phyloP scores from a whole-genome alignment of 2,888 invertebrate species.

The Tubulanus polymorphus region DNA sequence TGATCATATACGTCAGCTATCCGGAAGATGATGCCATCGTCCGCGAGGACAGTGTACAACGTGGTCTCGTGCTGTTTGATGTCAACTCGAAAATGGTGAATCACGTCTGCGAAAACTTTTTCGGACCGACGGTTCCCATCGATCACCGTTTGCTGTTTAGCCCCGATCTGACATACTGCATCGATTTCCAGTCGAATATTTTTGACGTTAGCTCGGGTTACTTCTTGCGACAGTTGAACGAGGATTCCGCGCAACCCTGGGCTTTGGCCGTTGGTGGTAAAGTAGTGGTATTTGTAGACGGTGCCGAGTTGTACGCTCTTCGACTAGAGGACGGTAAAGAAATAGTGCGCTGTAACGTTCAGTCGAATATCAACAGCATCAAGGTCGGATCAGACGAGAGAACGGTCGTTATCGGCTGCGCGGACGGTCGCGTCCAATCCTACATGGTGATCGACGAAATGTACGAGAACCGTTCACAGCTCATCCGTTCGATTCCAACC shows the following conservation, averaged over 20 bases:
- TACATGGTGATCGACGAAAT: conserved; percentile 39
- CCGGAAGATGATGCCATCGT: conserved; percentile 5
- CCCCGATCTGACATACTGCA: conserved; percentile 33
- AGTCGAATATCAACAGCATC: conserved; percentile 33
- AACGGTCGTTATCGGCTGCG: conserved; percentile 45
- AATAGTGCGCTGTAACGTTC: conserved; percentile 39
- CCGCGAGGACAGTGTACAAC: neutral
- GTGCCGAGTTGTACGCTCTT: conserved; percentile 25
- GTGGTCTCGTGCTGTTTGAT: conserved; percentile 38
- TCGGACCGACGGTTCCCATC: conserved; percentile 26
- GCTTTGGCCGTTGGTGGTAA: conserved; percentile 33
- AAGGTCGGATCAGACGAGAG: conserved; percentile 39
- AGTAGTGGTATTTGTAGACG: conserved; percentile 33
- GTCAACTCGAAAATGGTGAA: conserved; percentile 36
- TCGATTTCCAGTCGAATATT: conserved; percentile 38
- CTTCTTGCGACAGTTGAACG: conserved; percentile 25
- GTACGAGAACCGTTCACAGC: neutral
- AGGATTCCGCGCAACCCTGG: conserved; percentile 24
- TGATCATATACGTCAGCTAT: neutral
- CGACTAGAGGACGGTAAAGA: conserved; percentile 30
- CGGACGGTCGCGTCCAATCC: conserved; percentile 42
- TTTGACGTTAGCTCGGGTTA: conserved; percentile 33
- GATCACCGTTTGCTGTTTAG: conserved; percentile 31
- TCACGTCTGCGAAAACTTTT: conserved; percentile 37
- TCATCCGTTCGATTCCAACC: neutral